Conservation (phyloP, 1,140 invertebrate genomes). For the Brachionus koreanus region DNA sequence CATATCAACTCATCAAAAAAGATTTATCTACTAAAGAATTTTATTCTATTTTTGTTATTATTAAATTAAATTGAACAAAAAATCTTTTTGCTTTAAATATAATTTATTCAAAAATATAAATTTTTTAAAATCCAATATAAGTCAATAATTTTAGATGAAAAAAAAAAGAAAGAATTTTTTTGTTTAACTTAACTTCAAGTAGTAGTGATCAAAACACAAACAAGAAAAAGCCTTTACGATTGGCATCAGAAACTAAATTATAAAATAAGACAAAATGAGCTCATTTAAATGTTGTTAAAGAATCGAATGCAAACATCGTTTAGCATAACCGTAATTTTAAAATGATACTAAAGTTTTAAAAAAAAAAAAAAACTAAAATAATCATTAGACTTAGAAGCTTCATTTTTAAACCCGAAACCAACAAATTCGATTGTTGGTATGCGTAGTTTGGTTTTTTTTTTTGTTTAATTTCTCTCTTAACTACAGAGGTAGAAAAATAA, state of each 20-base stretch:
- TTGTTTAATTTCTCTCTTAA: neutral
- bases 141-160: neutral
- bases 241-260: neutral
- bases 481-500: neutral
- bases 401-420: neutral
- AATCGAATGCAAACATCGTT: neutral
- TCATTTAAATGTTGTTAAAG: neutral
- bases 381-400: neutral
- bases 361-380: neutral
- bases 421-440: neutral
- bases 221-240: neutral
- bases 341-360: neutral
- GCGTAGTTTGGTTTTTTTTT: neutral
- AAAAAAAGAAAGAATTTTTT: neutral
- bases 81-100: neutral
- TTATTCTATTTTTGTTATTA: too few species aligned
- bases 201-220: neutral
- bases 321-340: neutral
- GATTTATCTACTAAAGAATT: too few species aligned
- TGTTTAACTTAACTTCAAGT: neutral
- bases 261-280: neutral
- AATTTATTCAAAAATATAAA: neutral
- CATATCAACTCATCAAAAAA: too few species aligned
- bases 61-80: neutral
- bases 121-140: neutral